Evolutionary conservation across 2,113 vertebrate genomes (phyloP), one percentile per base, ranked within the genome.

Genomic region (Dromaius novaehollandiae): DNA sequence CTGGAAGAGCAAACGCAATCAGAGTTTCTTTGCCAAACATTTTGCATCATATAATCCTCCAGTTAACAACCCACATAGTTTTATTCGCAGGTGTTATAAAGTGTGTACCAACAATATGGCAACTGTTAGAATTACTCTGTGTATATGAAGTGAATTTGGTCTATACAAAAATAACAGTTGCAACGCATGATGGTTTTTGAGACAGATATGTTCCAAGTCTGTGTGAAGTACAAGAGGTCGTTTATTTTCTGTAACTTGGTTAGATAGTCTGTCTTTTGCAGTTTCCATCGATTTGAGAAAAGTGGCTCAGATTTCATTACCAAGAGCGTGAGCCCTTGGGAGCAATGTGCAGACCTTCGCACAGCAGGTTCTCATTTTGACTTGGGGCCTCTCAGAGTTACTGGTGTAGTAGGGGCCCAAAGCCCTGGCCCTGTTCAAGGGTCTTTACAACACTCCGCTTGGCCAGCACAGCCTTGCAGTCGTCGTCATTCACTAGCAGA

Each of bases 311-410:
- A 75, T 77, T 79, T 82, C n/a, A 6, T 71, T 22, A 38, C 13
- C 16, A 48, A n/a, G 42, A 69, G 40, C 9, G 38, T 24, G n/a
- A 86, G 16, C 38, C 28, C 46, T 48, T 53, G 65, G 42, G 42
- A 63, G 8, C 75, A 90, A 76, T 6, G 3, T 64, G 25, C 30
- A 68, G 58, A 48, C 32, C n/a, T 76, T 68, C 10, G 6, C 32
- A 65, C 18, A 36, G 19, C 4, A 30, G 42, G 56, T 71, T 32
- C 6, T 24, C 0, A 0, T 18, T 48, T 25, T 0, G 1, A 55
- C 17, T 58, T 58, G 11, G 7, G 32, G 16, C 7, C 32, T 88
- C 56, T 56, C n/a, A 34, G 58, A 24, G 26, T 13, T 84, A 48
- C n/a, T 69, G 40, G 32, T 32, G 48, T 28, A 4, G 1, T 2